phyloP scores from a whole-genome alignment of 2,888 invertebrate genomes.

The Lamproptera curius region DNA sequence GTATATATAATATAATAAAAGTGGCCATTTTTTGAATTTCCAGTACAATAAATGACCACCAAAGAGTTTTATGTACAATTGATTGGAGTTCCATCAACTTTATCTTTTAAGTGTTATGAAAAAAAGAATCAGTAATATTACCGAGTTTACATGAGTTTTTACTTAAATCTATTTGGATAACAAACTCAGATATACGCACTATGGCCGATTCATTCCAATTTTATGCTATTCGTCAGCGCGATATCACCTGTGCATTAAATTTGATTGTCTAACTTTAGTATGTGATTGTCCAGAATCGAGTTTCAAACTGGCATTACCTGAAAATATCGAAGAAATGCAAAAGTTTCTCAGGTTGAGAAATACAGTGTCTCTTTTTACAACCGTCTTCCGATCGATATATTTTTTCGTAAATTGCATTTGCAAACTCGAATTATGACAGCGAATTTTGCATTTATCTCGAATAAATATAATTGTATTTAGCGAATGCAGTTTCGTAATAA shows the following conservation, averaged over 20 bases:
- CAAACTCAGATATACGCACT: conserved; percentile 7
- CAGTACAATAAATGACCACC: too few species aligned
- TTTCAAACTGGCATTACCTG: conserved; percentile 19
- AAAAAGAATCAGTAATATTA: conserved; percentile 9
- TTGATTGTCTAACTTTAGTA: conserved; percentile 16
- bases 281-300: conserved; percentile 17
- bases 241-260: conserved; percentile 21
- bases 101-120: conserved; percentile 8
- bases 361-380: conserved; percentile 3
- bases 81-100: conserved; percentile 8
- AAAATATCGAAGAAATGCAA: conserved; percentile 6
- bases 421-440: not conserved
- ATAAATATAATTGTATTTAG: too few species aligned
- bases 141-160: conserved; percentile 13
- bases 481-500: too few species aligned
- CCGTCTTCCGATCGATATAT: not conserved
- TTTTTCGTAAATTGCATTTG: not conserved
- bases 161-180: conserved; percentile 18
- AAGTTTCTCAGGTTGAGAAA: conserved; percentile 3
- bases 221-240: conserved; percentile 17
- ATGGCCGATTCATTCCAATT: conserved; percentile 13
- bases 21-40: too few species aligned
- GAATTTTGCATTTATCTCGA: too few species aligned
- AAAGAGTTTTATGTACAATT: too few species aligned
- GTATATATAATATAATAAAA: too few species aligned